These are phyloP conservation scores for Megalurothrips usitatus DNA, from an alignment of 2,888 invertebrate species.

Conservation along the genomic window DNA sequence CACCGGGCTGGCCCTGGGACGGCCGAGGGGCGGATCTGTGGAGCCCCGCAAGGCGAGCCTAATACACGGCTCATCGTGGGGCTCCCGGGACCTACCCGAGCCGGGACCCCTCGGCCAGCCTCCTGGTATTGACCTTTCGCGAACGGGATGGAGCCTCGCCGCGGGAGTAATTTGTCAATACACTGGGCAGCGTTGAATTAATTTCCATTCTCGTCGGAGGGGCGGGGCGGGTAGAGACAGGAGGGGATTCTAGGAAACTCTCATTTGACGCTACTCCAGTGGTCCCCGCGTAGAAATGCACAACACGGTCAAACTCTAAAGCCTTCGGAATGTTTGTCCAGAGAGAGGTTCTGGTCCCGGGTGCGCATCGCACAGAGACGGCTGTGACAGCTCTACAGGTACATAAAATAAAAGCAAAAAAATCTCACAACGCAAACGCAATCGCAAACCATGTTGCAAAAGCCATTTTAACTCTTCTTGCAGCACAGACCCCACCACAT, in stretches of 20 bases:
- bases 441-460: not conserved
- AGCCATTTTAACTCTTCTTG: not conserved
- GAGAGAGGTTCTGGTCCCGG: constrained; percentile 60
- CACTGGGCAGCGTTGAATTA: not conserved
- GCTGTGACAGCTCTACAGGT: constrained; percentile 91
- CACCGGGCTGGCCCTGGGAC: too few species aligned
- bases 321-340: constrained; percentile 19
- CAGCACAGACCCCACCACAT: constrained; percentile 28
- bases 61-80: not conserved
- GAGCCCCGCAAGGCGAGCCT: too few species aligned
- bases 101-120: not conserved
- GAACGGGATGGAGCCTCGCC: not conserved
- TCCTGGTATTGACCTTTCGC: not conserved
- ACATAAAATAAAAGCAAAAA: constrained; percentile 43
- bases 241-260: too few species aligned
- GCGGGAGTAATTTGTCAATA: not conserved
- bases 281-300: not conserved
- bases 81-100: not conserved
- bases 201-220: constrained; percentile 35
- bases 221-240: constrained; percentile 16
- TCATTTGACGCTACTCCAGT: not conserved
- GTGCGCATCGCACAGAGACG: constrained; percentile 88
- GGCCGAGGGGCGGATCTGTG: too few species aligned
- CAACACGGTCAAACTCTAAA: not conserved
- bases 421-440: not conserved